Base-by-base conservation (phyloP, 2,888 invertebrate genomes). In the Micoletzkya japonica region DNA sequence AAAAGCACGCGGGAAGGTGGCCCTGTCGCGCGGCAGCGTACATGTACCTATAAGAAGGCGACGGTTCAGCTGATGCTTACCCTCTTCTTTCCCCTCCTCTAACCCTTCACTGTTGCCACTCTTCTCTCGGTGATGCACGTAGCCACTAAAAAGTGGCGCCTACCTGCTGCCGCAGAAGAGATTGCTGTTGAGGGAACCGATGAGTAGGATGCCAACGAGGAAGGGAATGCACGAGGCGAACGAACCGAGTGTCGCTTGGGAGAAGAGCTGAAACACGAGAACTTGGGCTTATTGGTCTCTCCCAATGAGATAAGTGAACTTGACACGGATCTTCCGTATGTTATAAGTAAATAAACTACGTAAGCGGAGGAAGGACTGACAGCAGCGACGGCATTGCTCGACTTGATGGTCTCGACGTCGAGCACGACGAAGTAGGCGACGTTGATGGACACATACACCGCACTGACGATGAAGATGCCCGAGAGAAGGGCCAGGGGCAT, bases 161-260 rank as follows among this genome's bases (percentile, higher is more conserved):
- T 24, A 78, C 70, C 80, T 50, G 70, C 80, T 80, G 30, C 84
- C 84, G 36, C 78, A 82, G 74, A 84, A 84, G 50, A 84, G 72
- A 58, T 83, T 85, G 68, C 82, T 81, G 75, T 84, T 84, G 59
- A 84, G 71, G 26, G 85, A 85, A 32, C 84, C 84, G 71, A 85
- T 74, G 36, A 84, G 75, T 20, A 85, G 76, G 58, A 85, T 78
- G 14, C 85, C 84, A 66, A 84, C 84, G 49, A 84, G 74, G 68
- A 84, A 84, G 7, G 84, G 84, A 52, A 84, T 85, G 30, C 77
- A 69, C 57, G 77, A 80, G 56, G 82, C 79, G 59, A 84, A 81
- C 3, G 75, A 72, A 37, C 84, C 85, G 50, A 84, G 74, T 14
- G 85, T 82, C 44, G 77, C 78, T 70, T 80, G 80, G 60, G 80